Conservation (phyloP, 2,888 invertebrate genomes). For the Agelastica alni region DNA sequence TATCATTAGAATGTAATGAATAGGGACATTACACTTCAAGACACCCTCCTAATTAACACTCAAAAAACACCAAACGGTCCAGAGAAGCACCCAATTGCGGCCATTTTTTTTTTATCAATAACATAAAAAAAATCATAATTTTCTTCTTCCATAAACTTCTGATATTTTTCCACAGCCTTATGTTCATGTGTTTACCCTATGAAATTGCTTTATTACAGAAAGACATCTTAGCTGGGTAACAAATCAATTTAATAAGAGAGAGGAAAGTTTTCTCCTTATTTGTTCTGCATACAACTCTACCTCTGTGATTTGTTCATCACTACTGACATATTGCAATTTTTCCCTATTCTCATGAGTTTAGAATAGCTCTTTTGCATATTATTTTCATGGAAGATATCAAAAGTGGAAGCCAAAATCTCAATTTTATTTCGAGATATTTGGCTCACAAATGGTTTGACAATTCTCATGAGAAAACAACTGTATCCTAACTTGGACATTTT, state of each 20-base stretch:
- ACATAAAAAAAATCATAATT: slow-evolving; percentile 14
- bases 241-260: too few relatives aligned
- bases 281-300: too few relatives aligned
- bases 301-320: too few relatives aligned
- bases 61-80: slow-evolving; percentile 27
- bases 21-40: slow-evolving; percentile 31
- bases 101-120: slow-evolving; percentile 15
- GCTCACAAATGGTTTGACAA: background rate
- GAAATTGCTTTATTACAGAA: background rate
- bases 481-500: background rate
- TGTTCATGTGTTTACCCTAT: slow-evolving; percentile 1
- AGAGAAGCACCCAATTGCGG: slow-evolving; percentile 30
- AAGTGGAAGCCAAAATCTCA: background rate
- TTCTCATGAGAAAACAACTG: too few relatives aligned
- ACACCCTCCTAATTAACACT: slow-evolving; percentile 24
- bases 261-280: too few relatives aligned
- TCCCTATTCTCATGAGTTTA: slow-evolving; percentile 1
- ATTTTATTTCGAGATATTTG: slow-evolving; percentile 1
- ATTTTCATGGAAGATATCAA: slow-evolving; percentile 5
- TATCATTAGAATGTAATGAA: too few relatives aligned
- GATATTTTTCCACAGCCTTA: slow-evolving; percentile 6
- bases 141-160: slow-evolving; percentile 8
- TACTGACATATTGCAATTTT: too few relatives aligned
- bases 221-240: background rate
- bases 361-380: slow-evolving; percentile 6